Base-by-base conservation (phyloP, 92 coral and sea anemone species). In the Porites cylindrica region DNA sequence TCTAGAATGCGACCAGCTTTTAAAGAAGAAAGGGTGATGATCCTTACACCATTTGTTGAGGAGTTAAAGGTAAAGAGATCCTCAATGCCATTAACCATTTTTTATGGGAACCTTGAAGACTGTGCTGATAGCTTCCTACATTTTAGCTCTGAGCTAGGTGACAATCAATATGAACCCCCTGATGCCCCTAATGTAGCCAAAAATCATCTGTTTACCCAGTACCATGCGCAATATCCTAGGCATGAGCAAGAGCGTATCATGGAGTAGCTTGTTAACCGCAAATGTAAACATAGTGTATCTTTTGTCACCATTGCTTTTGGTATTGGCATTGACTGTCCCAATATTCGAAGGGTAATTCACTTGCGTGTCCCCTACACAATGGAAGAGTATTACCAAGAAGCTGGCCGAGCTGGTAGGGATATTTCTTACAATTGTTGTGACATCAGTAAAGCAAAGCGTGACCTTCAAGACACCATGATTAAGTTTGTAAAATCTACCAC, bases 181-280 rank as follows among this genome's bases (percentile, higher is more conserved):
- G 75, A 51, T 78, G 77, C 84, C 26, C 59, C 73, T 13, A 21
- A 73, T 18, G 66, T 62, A 52, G 77, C 91, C 21, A 82, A 66
- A 69, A 87, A 91, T 77, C 76, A 83, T n/a, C 70, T 91, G 11
- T 91, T 91, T 69, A 86, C 94, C 14, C 94, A 91, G 73, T 91
- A 81, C 63, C 84, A 91, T 82, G 93, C 90, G 4, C 88, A 89
- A 26, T 89, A 84, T 51, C 92, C 92, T 11, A 58, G 83, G 20
- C 76, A 84, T 64, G 47, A 79, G 80, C 82, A 74, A 71, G 75
- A 86, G 72, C 72, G 85, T 5, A 76, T 86, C 52, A 66, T 81
- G 90, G 79, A 87, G 66, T 83, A 88, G 20, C 89, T 85, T 7
- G 51, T 56, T 38, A 43, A 76, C 19, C 68, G 68, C 1, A 83